Evolutionary conservation across 2,113 vertebrate species (phyloP), one percentile per base, ranked within the genome.

Genomic region (Elaphurus davidianus): DNA sequence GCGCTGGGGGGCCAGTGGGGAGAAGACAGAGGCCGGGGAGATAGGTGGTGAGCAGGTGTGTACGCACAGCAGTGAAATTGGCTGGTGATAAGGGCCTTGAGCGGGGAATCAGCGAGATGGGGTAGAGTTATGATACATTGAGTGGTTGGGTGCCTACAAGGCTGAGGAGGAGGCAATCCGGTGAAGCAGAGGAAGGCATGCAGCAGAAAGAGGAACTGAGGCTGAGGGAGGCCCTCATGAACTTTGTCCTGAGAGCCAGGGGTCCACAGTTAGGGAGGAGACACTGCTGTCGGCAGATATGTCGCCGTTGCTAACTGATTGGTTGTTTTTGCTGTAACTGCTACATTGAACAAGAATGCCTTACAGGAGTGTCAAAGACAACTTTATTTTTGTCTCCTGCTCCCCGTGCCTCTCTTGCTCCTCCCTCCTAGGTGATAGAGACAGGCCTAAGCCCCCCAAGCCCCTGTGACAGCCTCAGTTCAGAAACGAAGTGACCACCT

Each of bases 21-120:
- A 36, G 36, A 50, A 23, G 23, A 2, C 2, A 54, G 79, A 45
- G 13, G 52, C 45, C 1, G 1, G 8, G 25, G 14, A 60, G 60
- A 62, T 5, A 1, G 1, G 6, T 1, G 21, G 81, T 27, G 3
- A 30, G 23, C 47, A 3, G 4, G 17, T 15, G 6, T 1, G 11
- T 3, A 3, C 6, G n/a, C 25, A 21, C 7, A 36, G 3, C 8
- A 10, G 0, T 30, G 45, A 17, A 10, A 6, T 2, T 10, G 30
- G 30, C 6, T 13, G 25, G n/a, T 15, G 59, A 71, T 16, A 27
- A 79, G 59, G 40, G 36, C 54, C 40, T 25, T 17, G 7, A 15
- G 36, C 16, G 59, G 27, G 33, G 11, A 25, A 25, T 6, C 19
- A 0, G 10, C 2, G 14, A 36, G 43, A 7, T 10, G 4, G 40